phyloP scores from a whole-genome alignment of 2,888 invertebrate genomes.

The Eupithecia exiguata region DNA sequence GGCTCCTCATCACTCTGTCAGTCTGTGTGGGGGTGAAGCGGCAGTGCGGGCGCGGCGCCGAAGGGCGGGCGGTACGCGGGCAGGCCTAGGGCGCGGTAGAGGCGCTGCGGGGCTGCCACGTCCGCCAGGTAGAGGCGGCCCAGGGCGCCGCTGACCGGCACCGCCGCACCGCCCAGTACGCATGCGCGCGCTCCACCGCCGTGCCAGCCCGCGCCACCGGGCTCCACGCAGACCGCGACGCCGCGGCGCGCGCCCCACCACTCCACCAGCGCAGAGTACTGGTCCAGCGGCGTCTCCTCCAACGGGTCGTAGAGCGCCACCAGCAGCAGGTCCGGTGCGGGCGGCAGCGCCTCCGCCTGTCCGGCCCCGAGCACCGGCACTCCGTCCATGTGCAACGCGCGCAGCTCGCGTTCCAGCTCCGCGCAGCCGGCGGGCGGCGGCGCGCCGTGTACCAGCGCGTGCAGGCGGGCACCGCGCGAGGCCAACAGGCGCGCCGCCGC shows the following conservation, averaged over 20 bases:
- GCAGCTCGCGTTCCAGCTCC: constrained; percentile 52
- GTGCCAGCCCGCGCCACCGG: constrained; percentile 81
- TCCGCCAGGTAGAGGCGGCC: constrained; percentile 92
- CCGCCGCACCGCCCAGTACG: constrained; percentile 72
- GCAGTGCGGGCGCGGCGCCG: constrained; percentile 70
- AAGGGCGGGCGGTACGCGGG: constrained; percentile 91
- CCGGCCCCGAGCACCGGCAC: constrained; percentile 85
- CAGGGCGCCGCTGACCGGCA: constrained; percentile 54
- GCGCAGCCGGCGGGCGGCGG: constrained; percentile 76
- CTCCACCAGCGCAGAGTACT: constrained; percentile 47
- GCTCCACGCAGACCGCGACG: constrained; percentile 82
- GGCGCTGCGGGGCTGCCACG: constrained; percentile 89
- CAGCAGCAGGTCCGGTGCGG: constrained; percentile 61
- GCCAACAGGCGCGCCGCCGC: constrained; percentile 91
- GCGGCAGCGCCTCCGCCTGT: constrained; percentile 35
- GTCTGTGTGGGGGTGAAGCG: constrained; percentile 63
- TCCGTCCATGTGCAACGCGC: constrained; percentile 91
- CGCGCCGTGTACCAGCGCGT: constrained; percentile 81
- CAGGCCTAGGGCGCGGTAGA: constrained; percentile 85
- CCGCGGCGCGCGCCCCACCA: constrained; percentile 25
- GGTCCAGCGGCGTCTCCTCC: constrained; percentile 21
- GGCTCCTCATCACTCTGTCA: not conserved
- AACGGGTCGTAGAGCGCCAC: constrained; percentile 62
- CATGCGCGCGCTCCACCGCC: constrained; percentile 52
- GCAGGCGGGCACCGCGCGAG: constrained; percentile 90